Conservation (phyloP, 2,113 vertebrate species). For the Melanostigma gelatinosum region DNA sequence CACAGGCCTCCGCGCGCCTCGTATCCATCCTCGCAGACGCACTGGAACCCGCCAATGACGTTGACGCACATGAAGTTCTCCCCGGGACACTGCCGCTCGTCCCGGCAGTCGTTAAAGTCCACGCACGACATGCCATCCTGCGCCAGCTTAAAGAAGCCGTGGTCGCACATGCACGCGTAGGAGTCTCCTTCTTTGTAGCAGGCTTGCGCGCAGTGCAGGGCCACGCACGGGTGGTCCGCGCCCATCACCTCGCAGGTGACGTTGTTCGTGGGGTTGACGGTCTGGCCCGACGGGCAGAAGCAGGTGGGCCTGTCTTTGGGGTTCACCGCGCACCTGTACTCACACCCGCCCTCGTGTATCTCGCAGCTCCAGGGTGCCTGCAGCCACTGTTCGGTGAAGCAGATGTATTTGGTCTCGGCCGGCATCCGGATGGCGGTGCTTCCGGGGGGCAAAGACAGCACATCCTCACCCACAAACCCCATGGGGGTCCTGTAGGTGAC, state of each 20-base stretch:
- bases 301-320: constrained; percentile 25
- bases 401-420: constrained; percentile 45
- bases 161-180: constrained; percentile 56
- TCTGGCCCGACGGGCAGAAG: constrained; percentile 58
- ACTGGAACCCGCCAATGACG: constrained; percentile 54
- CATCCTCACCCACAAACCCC: constrained; percentile 2
- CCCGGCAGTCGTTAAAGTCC: constrained; percentile 71
- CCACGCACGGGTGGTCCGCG: constrained; percentile 42
- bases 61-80: constrained; percentile 65
- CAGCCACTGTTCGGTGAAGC: constrained; percentile 57
- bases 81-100: constrained; percentile 62
- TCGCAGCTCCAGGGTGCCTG: constrained; percentile 76
- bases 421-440: constrained; percentile 46
- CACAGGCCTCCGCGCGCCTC: constrained; percentile 20
- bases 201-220: constrained; percentile 51
- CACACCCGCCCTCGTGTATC: constrained; percentile 63
- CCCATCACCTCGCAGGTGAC: constrained; percentile 54
- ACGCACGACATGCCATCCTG: constrained; percentile 58
- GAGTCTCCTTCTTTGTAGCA: constrained; percentile 37
- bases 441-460: constrained; percentile 42
- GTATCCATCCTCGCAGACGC: constrained; percentile 73
- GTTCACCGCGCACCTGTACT: constrained; percentile 46
- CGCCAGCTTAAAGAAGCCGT: constrained; percentile 63
- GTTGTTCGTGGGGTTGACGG: constrained; percentile 29
- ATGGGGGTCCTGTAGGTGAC: constrained; percentile 47